Evolutionary conservation across 2,888 invertebrate genomes (phyloP).

Genomic region (Caenorhabditis sp.): DNA sequence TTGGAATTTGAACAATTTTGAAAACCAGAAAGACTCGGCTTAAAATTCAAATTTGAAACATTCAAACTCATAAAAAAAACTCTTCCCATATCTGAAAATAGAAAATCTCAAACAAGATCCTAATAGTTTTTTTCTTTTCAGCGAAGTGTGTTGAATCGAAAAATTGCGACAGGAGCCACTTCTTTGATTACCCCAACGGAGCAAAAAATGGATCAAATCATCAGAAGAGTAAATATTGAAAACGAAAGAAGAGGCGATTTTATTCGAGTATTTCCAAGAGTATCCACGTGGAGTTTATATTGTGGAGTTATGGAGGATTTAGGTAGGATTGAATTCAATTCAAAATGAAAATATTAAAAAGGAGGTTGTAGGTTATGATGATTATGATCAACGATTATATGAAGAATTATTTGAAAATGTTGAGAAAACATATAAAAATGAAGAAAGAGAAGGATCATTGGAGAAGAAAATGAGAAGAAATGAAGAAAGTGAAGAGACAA

Average conservation of each 20-base stretch:
- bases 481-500: slow-evolving; percentile 8
- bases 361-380: slow-evolving; percentile 44
- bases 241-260: slow-evolving; percentile 58
- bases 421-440: not conserved
- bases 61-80: no score
- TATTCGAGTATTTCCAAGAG: slow-evolving; percentile 65
- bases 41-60: no score
- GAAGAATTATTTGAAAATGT: slow-evolving; percentile 17
- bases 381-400: slow-evolving; percentile 58
- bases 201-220: slow-evolving; percentile 32
- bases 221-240: slow-evolving; percentile 42
- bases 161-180: slow-evolving; percentile 13
- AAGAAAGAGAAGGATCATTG: not conserved
- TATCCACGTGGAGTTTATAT: slow-evolving; percentile 56
- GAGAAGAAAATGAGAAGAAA: slow-evolving; percentile 7
- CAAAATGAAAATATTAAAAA: no score
- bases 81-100: not conserved
- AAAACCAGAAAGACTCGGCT: no score
- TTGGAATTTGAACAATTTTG: no score
- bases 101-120: no score
- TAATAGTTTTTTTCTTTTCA: slow-evolving; percentile 1
- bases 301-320: slow-evolving; percentile 57
- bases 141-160: slow-evolving; percentile 22
- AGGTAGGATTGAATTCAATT: no score
- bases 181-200: slow-evolving; percentile 31